These are phyloP conservation scores for Dromas ardeola DNA, from an alignment of 2,113 vertebrate species.

Conservation along the genomic window DNA sequence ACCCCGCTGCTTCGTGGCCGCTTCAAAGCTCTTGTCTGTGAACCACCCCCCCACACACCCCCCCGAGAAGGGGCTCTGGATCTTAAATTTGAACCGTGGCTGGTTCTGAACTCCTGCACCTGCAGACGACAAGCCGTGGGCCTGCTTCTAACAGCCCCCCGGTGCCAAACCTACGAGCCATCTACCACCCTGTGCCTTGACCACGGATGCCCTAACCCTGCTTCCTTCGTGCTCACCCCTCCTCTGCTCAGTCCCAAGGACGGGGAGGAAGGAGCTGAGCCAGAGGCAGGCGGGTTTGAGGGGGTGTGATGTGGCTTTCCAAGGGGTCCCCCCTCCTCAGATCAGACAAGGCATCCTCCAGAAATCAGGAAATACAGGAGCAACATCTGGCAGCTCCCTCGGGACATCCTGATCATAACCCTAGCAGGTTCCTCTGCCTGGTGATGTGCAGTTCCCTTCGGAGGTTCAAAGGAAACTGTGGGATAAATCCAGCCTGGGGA, in stretches of 20 bases:
- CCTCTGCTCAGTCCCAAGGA: not conserved
- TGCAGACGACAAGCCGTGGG: rapidly evolving
- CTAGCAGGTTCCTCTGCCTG: not conserved
- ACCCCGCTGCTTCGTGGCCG: not conserved
- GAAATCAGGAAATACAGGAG: not conserved
- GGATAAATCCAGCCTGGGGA: not conserved
- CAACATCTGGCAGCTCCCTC: not conserved
- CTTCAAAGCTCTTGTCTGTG: not conserved
- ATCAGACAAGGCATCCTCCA: not conserved
- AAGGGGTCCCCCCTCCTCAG: not conserved
- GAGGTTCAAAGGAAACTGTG: not conserved
- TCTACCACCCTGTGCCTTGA: not conserved
- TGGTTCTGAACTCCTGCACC: not conserved
- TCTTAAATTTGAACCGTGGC: not conserved
- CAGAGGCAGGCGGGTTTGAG: not conserved
- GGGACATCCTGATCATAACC: not conserved
- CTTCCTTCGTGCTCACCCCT: rapidly evolving
- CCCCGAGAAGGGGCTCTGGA: not conserved
- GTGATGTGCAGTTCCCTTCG: not conserved
- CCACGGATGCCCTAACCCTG: not conserved
- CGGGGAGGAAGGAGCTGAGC: not conserved
- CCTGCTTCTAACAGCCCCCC: not conserved
- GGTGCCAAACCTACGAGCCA: not conserved
- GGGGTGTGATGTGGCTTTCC: rapidly evolving
- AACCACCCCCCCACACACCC: not conserved